A percentile compares a stretch with the other conserved stretches of the same genome.
Conservation (phyloP, 2,888 invertebrate species). For the Chaetoderma sp. region DNA sequence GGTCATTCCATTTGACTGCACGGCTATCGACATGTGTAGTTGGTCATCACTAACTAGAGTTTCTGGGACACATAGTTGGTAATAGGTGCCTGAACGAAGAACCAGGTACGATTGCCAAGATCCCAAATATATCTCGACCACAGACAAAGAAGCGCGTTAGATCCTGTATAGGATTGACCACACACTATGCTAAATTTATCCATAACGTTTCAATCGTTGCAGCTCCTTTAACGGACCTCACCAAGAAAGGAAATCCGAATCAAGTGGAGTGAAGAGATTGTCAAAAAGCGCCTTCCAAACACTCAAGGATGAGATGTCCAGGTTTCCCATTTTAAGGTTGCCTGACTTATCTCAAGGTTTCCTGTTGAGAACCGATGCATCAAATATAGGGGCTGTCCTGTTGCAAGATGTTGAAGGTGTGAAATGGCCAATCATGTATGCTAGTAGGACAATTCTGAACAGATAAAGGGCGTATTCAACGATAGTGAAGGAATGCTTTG, state of each 20-base stretch:
- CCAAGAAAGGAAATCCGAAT: constrained; percentile 19
- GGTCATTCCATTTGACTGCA: background rate
- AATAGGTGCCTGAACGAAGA: background rate
- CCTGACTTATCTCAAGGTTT: constrained; percentile 32
- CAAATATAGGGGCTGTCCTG: constrained; percentile 41
- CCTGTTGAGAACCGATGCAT: constrained; percentile 39
- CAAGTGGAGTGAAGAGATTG: constrained; percentile 24
- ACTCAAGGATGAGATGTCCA: too few species aligned
- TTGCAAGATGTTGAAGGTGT: too few species aligned
- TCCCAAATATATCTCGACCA: too few species aligned
- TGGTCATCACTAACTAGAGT: constrained; percentile 7
- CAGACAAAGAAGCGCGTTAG: constrained; percentile 11
- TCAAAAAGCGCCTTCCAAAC: constrained; percentile 15
- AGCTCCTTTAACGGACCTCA: constrained; percentile 31
- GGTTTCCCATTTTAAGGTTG: too few species aligned
- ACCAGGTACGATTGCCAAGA: background rate
- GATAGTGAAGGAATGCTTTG: constrained; percentile 37
- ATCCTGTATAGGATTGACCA: constrained; percentile 10
- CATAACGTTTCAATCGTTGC: constrained; percentile 24
- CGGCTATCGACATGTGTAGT: constrained; percentile 14
- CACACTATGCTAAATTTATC: constrained; percentile 19
- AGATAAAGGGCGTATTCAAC: constrained; percentile 35
- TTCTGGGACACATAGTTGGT: constrained; percentile 15
- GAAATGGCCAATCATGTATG: constrained; percentile 37
- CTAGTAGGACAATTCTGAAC: constrained; percentile 33